phyloP scores from a whole-genome alignment of 2,113 vertebrate genomes.

The Mugil cephalus region DNA sequence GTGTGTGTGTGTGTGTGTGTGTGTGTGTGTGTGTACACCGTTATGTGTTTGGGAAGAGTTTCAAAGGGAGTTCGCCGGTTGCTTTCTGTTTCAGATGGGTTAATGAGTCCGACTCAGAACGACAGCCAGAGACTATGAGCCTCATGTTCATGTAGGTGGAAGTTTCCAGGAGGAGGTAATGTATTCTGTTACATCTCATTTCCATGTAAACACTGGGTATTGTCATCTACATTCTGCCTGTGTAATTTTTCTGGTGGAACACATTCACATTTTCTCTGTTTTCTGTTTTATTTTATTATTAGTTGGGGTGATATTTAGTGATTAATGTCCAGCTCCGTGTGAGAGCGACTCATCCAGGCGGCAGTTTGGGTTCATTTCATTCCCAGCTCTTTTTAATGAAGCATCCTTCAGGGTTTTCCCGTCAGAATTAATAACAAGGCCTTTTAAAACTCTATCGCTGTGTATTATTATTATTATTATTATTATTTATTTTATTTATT shows the following conservation, averaged over 20 bases:
- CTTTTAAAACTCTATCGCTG: constrained; percentile 3
- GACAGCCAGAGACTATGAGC: constrained; percentile 28
- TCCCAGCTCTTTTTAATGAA: constrained; percentile 32
- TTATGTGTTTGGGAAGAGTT: constrained; percentile 52
- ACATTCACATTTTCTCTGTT: neutral
- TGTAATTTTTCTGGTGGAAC: neutral
- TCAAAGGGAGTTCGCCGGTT: constrained; percentile 45
- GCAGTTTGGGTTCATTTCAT: constrained; percentile 10
- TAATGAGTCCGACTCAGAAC: constrained; percentile 68
- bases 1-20: too few relatives aligned
- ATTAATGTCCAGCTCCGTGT: constrained; percentile 12
- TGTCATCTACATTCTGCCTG: constrained; percentile 23
- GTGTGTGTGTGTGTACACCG: neutral
- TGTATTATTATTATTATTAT: neutral
- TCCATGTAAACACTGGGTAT: constrained; percentile 41
- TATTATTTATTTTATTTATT: constrained; percentile 4
- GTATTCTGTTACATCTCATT: constrained; percentile 57
- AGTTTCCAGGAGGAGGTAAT: constrained; percentile 50
- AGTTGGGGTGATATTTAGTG: constrained; percentile 11
- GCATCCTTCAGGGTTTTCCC: constrained; percentile 27
- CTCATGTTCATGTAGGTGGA: constrained; percentile 8
- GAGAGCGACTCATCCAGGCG: neutral
- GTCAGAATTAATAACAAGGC: constrained; percentile 21
- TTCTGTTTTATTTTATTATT: neutral
- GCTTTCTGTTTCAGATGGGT: constrained; percentile 45